Base-by-base conservation (phyloP, 2,888 invertebrate species). In the Trissoscelio sp. region DNA sequence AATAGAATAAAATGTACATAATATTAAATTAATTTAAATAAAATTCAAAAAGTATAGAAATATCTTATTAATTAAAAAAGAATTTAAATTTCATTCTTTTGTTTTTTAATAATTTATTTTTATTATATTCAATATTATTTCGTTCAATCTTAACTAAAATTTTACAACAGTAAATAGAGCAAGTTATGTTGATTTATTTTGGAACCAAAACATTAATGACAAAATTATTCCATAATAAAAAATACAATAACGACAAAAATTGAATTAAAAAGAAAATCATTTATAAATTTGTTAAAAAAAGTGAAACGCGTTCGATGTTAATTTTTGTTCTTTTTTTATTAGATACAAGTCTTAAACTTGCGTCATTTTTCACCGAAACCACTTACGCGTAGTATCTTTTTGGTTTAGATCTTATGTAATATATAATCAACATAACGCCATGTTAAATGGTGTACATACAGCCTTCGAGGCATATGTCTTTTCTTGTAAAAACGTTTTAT, bases 401-500 rank as follows among this genome's bases (percentile, higher is more conserved):
- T 81, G 75, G 72, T 81, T 78, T 72, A 72, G 60, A 67, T 73
- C 72, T 81, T 72, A 81, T 53, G 69, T 81, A 69, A 64, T 81
- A 78, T 81, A 79, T 74, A 82, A 74, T 78, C 81, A 78, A 81
- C 78, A 66, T 81, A 78, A 81, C 81, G 74, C 72, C 74, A 73
- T 77, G 51, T 73, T 77, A 81, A 78, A 81, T 78, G 66, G 69
- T 82, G 74, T 48, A 79, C 82, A 82, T 82, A 79, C 64, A 74
- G 73, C 79, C 64, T 69, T 82, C 70, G 11, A 75, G 75, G 72
- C 75, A 57, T 55, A 79, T 73, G 74, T 74, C 53, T 79, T 77
- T 75, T 75, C 24, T 62, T 60, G 82, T 82, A 82, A 79, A 82
- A 82, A 82, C 73, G 66, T 82, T 82, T 82, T 79, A 82, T 82